Base-by-base conservation (phyloP, 1,140 invertebrate species). In the Adoxophyes honmai region DNA sequence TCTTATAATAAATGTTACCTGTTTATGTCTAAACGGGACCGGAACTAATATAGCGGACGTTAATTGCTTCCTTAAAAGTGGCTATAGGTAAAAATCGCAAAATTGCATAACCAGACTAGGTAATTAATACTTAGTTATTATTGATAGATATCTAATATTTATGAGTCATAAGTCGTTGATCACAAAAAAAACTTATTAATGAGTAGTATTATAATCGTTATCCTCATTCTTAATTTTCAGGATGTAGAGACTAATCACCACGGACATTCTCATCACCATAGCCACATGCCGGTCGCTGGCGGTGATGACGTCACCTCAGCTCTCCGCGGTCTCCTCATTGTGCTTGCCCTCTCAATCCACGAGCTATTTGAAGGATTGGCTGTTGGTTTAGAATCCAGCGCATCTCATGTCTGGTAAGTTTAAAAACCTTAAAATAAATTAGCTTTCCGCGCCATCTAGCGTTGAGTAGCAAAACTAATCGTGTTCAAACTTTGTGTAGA, bases 331-430 rank as follows among this genome's bases (percentile, higher is more conserved):
- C 78, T 96, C 11, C 86, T 97, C 39, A 94, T 97, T 55, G 94
- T 98, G 0, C 85, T 97, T 15, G 97, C 97, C 0, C 89, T 98
- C 8, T 97, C 96, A 4, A 93, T 98, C 53, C 97, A 98, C 76
- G 96, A 97, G 65, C 88, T 98, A 0, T 97, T 98, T 73, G 97
- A 98, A 91, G 97, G 97, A 18, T 91, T 98, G 55, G 95, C 96
- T 14, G 94, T 98, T 56, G 96, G 96, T 7, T 88, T 98, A 14
- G 96, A 97, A 80, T 89, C 90, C 13, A 91, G 92, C 7, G 83
- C 92, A 4, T 78, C 86, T 1, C 90, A 93, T 39, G 94, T 97
- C 5, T 96, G 95, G 94, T 91, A 87, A 70, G 76, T 71, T 28
- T 14, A 28, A 28, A 28, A n/a, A n/a, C n/a, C n/a, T n/a, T n/a